These are phyloP conservation scores for Acromyrmex charruanus DNA, from an alignment of 1,140 invertebrate genomes.

Conservation along the genomic window DNA sequence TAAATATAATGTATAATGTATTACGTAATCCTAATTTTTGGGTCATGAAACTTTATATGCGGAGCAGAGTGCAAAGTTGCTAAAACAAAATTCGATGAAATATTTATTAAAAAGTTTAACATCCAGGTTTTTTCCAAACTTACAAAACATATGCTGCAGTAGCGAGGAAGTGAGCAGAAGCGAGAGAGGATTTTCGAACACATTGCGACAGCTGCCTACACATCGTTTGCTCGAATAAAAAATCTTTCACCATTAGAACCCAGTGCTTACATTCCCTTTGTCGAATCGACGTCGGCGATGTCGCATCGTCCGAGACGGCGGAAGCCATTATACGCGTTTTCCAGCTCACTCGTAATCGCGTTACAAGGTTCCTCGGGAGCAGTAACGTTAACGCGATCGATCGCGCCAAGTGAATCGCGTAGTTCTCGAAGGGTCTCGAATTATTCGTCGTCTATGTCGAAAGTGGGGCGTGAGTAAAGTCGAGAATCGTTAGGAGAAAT, in stretches of 20 bases:
- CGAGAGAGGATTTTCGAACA: background rate
- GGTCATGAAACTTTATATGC: slow-evolving; percentile 32
- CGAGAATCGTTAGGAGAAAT: slow-evolving; percentile 79
- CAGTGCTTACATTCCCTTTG: background rate
- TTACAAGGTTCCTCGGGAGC: slow-evolving; percentile 43
- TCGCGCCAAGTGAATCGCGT: slow-evolving; percentile 61
- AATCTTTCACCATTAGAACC: background rate
- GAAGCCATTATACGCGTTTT: slow-evolving; percentile 49
- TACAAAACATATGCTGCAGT: background rate
- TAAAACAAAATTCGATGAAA: slow-evolving; percentile 48
- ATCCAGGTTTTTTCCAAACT: background rate
- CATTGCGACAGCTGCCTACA: background rate
- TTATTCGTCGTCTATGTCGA: slow-evolving; percentile 64
- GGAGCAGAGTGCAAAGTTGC: slow-evolving; percentile 25
- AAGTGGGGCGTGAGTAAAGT: slow-evolving; percentile 67
- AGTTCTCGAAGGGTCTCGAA: slow-evolving; percentile 18
- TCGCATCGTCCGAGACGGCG: slow-evolving; percentile 7
- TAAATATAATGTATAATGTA: slow-evolving; percentile 34
- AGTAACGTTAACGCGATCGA: slow-evolving; percentile 66
- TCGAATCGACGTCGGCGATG: background rate
- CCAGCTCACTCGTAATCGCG: slow-evolving; percentile 50
- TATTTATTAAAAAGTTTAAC: slow-evolving; percentile 31
- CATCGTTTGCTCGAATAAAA: background rate
- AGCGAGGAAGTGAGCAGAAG: background rate
- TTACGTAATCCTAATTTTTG: slow-evolving; percentile 29